phyloP scores from a whole-genome alignment of 2,888 invertebrate species.

The Octodonta nipae region DNA sequence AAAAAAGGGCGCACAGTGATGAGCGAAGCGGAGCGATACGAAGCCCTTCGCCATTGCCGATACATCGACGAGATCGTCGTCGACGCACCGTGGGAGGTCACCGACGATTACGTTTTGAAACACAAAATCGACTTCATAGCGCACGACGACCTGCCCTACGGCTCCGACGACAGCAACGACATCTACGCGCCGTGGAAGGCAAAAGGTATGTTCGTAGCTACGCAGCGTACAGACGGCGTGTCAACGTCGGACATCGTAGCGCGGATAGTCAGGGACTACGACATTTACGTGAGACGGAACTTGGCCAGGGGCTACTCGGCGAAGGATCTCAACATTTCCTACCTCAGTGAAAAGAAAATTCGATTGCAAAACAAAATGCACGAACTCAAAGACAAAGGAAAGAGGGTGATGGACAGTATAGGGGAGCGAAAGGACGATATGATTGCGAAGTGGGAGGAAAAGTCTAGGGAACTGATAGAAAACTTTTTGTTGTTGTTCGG shows the following conservation, averaged over 20 bases:
- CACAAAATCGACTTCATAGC: conserved; percentile 99
- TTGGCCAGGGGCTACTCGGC: conserved; percentile 94
- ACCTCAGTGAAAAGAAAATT: conserved; percentile 94
- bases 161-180: conserved; percentile 67
- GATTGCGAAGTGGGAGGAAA: conserved; percentile 94
- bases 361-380: conserved; percentile 94
- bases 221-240: conserved; percentile 84
- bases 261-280: conserved; percentile 95
- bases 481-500: conserved; percentile 91
- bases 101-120: conserved; percentile 74
- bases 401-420: conserved; percentile 67
- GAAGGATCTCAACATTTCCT: conserved; percentile 96
- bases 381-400: conserved; percentile 84
- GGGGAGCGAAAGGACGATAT: conserved; percentile 82
- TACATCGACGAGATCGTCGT: conserved; percentile 92
- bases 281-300: conserved; percentile 93
- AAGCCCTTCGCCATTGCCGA: conserved; percentile 94
- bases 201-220: conserved; percentile 90
- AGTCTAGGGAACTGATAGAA: conserved; percentile 91
- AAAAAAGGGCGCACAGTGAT: conserved; percentile 93
- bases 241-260: conserved; percentile 98
- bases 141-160: conserved; percentile 96
- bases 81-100: conserved; percentile 91
- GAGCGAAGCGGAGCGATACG: conserved; percentile 91
- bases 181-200: conserved; percentile 85